These are phyloP conservation scores for Phyllopteryx taeniolatus DNA, from an alignment of 2,113 vertebrate genomes.

Conservation along the genomic window DNA sequence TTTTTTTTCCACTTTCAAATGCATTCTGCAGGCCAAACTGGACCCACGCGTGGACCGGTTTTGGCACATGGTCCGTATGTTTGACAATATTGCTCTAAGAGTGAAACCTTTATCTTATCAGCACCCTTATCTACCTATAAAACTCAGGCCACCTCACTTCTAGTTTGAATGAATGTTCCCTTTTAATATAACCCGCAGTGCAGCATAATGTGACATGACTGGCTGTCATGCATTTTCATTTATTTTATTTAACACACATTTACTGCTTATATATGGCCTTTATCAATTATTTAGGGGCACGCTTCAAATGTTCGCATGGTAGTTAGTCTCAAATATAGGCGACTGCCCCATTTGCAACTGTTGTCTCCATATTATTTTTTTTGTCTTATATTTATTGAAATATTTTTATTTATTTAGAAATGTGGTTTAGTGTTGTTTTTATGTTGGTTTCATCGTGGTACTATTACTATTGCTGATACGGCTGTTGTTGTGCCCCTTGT, in stretches of 20 bases:
- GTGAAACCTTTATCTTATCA: no score
- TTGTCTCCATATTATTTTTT: not conserved
- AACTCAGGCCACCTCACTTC: no score
- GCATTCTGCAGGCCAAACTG: not conserved
- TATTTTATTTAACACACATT: not conserved
- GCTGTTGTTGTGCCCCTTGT: no score
- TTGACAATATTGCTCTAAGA: not conserved
- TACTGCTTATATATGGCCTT: not conserved
- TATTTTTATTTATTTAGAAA: not conserved
- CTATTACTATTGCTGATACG: not conserved
- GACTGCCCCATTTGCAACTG: not conserved
- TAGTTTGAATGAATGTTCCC: not conserved
- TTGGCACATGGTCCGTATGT: not conserved
- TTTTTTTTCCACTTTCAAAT: no score
- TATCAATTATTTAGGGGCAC: not conserved
- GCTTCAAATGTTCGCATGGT: not conserved
- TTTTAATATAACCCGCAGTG: not conserved
- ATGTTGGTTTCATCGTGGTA: not conserved
- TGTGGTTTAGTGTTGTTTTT: not conserved
- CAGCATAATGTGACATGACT: not conserved
- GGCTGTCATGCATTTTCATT: not conserved
- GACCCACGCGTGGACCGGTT: not conserved
- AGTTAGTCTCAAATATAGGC: not conserved
- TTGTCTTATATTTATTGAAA: not conserved
- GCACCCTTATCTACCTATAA: not conserved